phyloP scores from a whole-genome alignment of 2,888 invertebrate genomes.

The Lysandra bellargus region DNA sequence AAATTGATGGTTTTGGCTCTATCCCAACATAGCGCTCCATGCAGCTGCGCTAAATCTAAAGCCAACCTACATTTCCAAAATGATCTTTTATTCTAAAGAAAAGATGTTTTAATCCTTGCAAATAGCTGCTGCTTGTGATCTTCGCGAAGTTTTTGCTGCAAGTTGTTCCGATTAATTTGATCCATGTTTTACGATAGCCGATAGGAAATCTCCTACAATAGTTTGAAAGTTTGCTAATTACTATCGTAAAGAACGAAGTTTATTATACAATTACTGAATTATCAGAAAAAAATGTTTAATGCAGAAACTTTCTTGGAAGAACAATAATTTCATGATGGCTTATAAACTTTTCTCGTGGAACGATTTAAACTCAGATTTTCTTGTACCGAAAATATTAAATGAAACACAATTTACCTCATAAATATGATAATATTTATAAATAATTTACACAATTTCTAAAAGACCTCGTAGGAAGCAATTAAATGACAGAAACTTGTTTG shows the following conservation, averaged over 20 bases:
- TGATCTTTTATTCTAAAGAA: not conserved
- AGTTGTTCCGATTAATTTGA: conserved; percentile 8
- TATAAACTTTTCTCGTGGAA: not conserved
- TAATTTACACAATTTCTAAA: not conserved
- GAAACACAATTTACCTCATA: not conserved
- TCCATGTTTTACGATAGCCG: not conserved
- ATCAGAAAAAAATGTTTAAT: not conserved
- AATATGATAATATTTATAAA: not conserved
- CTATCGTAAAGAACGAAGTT: conserved; percentile 1
- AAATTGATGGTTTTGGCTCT: conserved; percentile 48
- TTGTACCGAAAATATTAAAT: not conserved
- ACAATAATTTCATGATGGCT: not conserved
- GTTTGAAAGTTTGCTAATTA: not conserved
- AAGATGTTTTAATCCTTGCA: not conserved
- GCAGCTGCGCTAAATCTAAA: conserved; percentile 29
- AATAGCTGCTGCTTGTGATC: not conserved
- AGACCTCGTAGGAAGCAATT: not conserved
- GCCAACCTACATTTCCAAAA: conserved; percentile 23
- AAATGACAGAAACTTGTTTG: not conserved
- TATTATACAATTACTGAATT: not conserved
- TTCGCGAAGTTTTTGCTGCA: not conserved
- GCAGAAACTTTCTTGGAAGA: not conserved
- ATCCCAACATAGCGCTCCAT: conserved; percentile 44
- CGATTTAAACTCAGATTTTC: not conserved
- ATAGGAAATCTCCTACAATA: not conserved